phyloP scores from a whole-genome alignment of 2,113 vertebrate genomes.

The Rattus norvegicus region GRCr8 NC_086028.1:64420501-64421000 shows the following conservation, averaged over 20 bases:
- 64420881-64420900: not conserved
- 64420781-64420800: not conserved
- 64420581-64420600: not conserved
- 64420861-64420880: not conserved
- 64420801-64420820: not conserved
- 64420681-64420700: not conserved
- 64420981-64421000: not conserved
- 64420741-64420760: not conserved
- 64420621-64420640: not conserved
- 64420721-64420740: not conserved
- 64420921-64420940: not conserved
- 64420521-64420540: not conserved
- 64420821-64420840: not conserved
- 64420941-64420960: fast-evolving
- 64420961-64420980: not conserved
- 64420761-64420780: fast-evolving
- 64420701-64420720: fast-evolving
- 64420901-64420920: not conserved
- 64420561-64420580: too few species aligned
- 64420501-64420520: not conserved
- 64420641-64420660: not conserved
- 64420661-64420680: fast-evolving
- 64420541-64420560: too few species aligned
- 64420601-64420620: too few species aligned
- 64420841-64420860: not conserved